These are phyloP conservation scores for Trachelus troglodyta DNA, from an alignment of 2,888 invertebrate species.

Conservation along the genomic window DNA sequence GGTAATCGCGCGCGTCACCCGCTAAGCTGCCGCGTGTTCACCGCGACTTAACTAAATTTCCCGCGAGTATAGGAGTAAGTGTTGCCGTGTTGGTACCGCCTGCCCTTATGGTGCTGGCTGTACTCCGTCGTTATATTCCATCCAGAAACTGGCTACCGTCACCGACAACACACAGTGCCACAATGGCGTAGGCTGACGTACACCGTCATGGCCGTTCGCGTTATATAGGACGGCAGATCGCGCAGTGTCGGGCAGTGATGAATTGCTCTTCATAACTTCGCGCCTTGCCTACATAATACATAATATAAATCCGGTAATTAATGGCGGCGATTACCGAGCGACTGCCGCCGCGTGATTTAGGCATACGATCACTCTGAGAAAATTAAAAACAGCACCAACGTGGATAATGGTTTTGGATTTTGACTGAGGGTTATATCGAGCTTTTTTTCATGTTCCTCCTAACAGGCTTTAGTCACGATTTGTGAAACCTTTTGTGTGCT, in stretches of 20 bases:
- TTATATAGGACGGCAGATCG: too few species aligned
- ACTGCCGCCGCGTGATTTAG: neutral
- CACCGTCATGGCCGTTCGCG: too few species aligned
- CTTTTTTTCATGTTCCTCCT: too few species aligned
- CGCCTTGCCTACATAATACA: constrained; percentile 26
- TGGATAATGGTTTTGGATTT: too few species aligned
- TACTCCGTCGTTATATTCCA: neutral
- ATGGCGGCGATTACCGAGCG: constrained; percentile 35
- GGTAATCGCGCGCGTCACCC: constrained; percentile 34
- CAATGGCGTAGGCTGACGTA: too few species aligned
- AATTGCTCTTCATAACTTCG: constrained; percentile 30
- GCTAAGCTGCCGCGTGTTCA: constrained; percentile 5
- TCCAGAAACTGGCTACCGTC: neutral
- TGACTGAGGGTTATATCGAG: too few species aligned
- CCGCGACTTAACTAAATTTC: constrained; percentile 11
- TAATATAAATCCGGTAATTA: constrained; percentile 42
- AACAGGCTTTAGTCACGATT: too few species aligned
- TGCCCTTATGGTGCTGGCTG: neutral
- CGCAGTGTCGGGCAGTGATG: constrained; percentile 35
- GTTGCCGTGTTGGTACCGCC: too few species aligned
- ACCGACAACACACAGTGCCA: too few species aligned
- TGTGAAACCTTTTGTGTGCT: too few species aligned
- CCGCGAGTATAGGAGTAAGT: constrained; percentile 3
- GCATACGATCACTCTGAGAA: too few species aligned
- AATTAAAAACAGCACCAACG: too few species aligned